Evolutionary conservation across 2,797 vertebrate genomes (phyloP), one percentile per base, ranked within the genome.

Genomic region (Schizothorax lantsangensis): DNA sequence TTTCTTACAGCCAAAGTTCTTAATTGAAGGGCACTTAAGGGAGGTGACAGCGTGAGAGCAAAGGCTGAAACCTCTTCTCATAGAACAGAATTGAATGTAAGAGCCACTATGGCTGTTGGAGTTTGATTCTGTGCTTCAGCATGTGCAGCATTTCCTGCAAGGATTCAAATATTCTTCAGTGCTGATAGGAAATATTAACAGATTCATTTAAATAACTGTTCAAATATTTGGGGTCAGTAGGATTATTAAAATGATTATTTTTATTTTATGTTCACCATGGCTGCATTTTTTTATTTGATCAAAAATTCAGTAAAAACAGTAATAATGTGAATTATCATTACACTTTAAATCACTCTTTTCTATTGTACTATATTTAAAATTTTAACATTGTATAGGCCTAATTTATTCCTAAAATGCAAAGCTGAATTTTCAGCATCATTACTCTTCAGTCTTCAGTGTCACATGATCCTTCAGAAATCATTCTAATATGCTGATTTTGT

Each of bases 11-110:
- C 73, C 62, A 54, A 21, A 10, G 49, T 40, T 73, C 82, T 64
- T 64, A 82, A 79, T 73, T 87, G 79, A 79, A 89, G 77, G 85
- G 47, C 86, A 30, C 26, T 83, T 38, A 54, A 8, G 75, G 19
- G 74, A 88, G 54, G 90, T 86, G 92, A 90, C 40, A 47, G 71
- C 83, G 57, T 90, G 92, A 86, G 91, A 92, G 71, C 81, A 30
- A 77, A 38, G 80, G 4, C 19, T 2, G 21, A 47, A 23, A 17
- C 30, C 75, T 21, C 66, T 84, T 92, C 91, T 82, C 90, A 87
- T 36, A 66, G 54, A 74, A 59, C 38, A 52, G 2, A 62, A 19
- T 19, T 5, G 0, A 30, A 49, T 36, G 30, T 30, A 30, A 30
- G 19, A 33, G 10, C 30, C 21, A 23, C 49, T 33, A 11, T 36